Evolutionary conservation across 2,888 invertebrate species (phyloP), one percentile per base, ranked within the genome.

Genomic region (Iphiclides podalirius): DNA sequence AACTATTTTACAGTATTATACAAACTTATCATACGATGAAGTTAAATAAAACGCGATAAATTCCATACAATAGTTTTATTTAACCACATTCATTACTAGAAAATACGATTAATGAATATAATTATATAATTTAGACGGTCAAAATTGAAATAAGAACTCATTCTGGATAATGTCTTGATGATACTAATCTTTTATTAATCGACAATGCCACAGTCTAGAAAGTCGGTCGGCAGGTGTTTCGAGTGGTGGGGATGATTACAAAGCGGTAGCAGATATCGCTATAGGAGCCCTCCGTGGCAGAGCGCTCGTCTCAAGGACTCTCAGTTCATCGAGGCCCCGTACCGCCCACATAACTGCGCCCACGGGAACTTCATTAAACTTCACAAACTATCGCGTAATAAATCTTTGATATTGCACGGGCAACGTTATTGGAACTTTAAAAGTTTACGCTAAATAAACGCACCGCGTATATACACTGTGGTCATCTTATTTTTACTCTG

Each of bases 271-370:
- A 64, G 66, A 60, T 66, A 62, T n/a, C 54, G 37, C 52, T 67
- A 69, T 71, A 61, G 71, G 70, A 66, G 63, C 72, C 70, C 79
- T 81, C 69, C 47, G 69, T n/a, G n/a, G n/a, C n/a, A n/a, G n/a
- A n/a, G 79, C 72, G 73, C 79, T 79, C 59, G 75, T 78, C 74
- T 84, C 70, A 60, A 85, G 86, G 68, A 66, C 76, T 66, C 77
- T 76, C 67, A 55, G 52, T 39, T 33, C 12, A 14, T n/a, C n/a
- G n/a, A n/a, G n/a, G n/a, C n/a, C n/a, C n/a, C n/a, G n/a, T 4
- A 11, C 23, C 34, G 12, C 4, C 15, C 20, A 23, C 20, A 37
- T 16, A 28, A 8, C 26, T 36, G 37, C 36, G 28, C 8, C 35
- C 28, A 26, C 9, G 11, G 6, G 37, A 37, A 39, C 39, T 34